Evolutionary conservation across 2,888 invertebrate genomes (phyloP).

Genomic region (Oxytorus armatus): DNA sequence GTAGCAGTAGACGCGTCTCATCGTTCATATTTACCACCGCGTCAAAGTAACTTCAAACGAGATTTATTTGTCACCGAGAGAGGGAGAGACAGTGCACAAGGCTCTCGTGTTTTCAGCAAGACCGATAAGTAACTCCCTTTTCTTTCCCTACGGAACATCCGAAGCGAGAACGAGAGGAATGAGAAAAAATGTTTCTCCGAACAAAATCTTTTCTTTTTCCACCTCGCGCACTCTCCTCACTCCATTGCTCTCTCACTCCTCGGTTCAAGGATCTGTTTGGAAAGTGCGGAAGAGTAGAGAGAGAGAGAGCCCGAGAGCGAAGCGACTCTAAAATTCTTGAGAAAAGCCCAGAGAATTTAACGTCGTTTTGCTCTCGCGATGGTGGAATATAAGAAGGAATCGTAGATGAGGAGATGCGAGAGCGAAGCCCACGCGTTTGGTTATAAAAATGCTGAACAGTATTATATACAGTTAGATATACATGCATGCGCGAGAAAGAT

Average conservation of each 20-base stretch:
- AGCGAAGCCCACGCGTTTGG: neutral
- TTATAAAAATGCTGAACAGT: neutral
- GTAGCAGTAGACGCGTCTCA: too few species aligned
- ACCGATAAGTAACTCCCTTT: neutral
- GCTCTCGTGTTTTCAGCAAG: neutral
- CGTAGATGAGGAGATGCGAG: neutral
- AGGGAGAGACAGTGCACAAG: too few species aligned
- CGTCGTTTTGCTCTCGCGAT: slow-evolving; percentile 12
- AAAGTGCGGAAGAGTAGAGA: slow-evolving; percentile 20
- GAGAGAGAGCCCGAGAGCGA: slow-evolving; percentile 11
- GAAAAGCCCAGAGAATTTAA: slow-evolving; percentile 37
- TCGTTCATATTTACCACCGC: too few species aligned
- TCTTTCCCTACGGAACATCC: neutral
- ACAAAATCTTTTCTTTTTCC: slow-evolving; percentile 22
- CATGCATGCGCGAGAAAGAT: neutral
- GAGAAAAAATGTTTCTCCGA: slow-evolving; percentile 9
- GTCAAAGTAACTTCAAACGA: neutral
- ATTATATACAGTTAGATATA: neutral
- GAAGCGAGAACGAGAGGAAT: neutral
- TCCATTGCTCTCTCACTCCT: slow-evolving; percentile 1
- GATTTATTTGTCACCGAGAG: slow-evolving; percentile 4
- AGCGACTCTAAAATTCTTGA: too few species aligned
- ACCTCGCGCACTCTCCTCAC: slow-evolving; percentile 2
- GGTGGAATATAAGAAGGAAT: slow-evolving; percentile 3
- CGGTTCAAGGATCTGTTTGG: slow-evolving; percentile 57